Base-by-base conservation (phyloP, 2,888 invertebrate genomes). In the Chaitophorus viminalis region DNA sequence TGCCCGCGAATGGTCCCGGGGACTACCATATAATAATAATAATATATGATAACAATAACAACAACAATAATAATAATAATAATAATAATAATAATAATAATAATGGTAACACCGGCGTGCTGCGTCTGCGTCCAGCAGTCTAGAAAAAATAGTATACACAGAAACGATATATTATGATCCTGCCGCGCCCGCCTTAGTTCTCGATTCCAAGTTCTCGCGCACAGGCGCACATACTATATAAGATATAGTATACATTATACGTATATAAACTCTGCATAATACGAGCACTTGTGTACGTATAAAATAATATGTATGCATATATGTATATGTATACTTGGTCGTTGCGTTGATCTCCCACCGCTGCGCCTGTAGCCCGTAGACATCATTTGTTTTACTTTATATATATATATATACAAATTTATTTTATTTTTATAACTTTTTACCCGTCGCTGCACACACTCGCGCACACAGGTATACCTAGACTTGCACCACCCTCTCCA, bases 321-420 rank as follows among this genome's bases (percentile, higher is more conserved):
- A 46, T 21, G 1, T 21, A 33, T 60, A 31, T 17, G 8, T 9
- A 46, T 18, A 29, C 18, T 14, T 39, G 81, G 77, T 29, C 77
- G 77, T 29, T 29, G n/a, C 33, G 60, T 75, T 36, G 9, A 39
- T 33, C 84, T 65, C 52, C 9, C 31, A 33, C 33, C 75, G 36
- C n/a, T n/a, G n/a, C n/a, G n/a, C 75, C 33, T 60, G 36, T 83
- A 54, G 83, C 78, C 78, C 78, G 39, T 79, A 79, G 79, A 86
- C 86, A 60, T 86, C 79, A 72, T 86, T 86, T 79, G 86, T 79
- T 86, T 79, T 79, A 39, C 36, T 36, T 39, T 36, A 25, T 79
- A 60, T 29, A 36, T 39, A 31, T 31, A 31, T 17, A 2, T 70
- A 33, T 72, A 21, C 17, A 60, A 21, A 31, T 21, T 33, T 33